Evolutionary conservation across 2,113 vertebrate genomes (phyloP).

Genomic region (Pollachius pollachius): DNA sequence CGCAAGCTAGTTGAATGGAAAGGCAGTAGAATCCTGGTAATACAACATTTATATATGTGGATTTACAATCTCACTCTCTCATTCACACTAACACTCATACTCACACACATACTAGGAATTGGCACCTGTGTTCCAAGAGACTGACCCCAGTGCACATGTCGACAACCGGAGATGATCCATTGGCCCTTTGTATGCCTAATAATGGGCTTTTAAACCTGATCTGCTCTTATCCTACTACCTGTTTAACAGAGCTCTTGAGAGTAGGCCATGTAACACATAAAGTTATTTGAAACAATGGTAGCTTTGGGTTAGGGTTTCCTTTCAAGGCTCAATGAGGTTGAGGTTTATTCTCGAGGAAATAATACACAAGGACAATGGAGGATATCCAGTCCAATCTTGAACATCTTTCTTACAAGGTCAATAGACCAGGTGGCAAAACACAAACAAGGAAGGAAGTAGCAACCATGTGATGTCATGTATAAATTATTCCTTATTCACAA

Average conservation of each 20-base stretch:
- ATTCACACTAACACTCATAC: not conserved
- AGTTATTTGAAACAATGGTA: not conserved
- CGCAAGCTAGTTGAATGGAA: too few species aligned
- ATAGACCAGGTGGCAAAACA: too few species aligned
- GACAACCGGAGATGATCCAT: not conserved
- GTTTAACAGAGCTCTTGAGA: not conserved
- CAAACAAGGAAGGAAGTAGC: too few species aligned
- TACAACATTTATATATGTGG: too few species aligned
- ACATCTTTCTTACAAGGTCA: too few species aligned
- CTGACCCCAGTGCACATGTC: not conserved
- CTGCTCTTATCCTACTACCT: not conserved
- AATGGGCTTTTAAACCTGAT: slow-evolving; percentile 8
- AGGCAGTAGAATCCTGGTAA: too few species aligned
- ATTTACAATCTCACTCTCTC: not conserved
- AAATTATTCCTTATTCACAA: too few species aligned
- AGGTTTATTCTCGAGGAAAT: not conserved
- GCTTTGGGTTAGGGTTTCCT: too few species aligned
- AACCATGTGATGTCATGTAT: too few species aligned
- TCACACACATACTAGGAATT: not conserved
- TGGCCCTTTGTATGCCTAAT: slow-evolving; percentile 2
- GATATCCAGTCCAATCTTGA: too few species aligned
- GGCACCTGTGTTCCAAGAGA: not conserved
- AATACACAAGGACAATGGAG: too few species aligned
- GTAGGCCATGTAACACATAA: too few species aligned
- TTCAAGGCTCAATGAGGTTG: not conserved